Conservation (phyloP, 2,797 vertebrate species). For the Borostomias antarcticus region DNA sequence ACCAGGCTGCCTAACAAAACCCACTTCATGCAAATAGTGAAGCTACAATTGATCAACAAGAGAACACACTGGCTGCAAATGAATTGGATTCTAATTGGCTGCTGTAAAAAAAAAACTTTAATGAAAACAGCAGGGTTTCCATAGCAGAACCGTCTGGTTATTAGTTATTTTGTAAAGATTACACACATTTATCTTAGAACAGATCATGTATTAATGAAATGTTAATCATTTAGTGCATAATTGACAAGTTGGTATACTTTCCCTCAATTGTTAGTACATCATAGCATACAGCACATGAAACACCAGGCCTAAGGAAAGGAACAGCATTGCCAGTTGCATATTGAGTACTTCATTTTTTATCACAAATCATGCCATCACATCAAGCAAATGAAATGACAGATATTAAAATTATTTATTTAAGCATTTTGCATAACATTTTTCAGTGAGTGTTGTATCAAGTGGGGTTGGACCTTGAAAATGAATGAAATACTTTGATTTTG, state of each 20-base stretch:
- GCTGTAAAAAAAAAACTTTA: constrained; percentile 63
- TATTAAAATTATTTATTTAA: too few relatives aligned
- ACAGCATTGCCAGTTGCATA: too few relatives aligned
- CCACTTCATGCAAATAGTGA: constrained; percentile 60
- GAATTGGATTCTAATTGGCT: constrained; percentile 69
- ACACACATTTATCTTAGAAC: constrained; percentile 12
- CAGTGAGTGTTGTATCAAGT: too few relatives aligned
- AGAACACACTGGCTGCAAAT: constrained; percentile 61
- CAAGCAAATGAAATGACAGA: too few relatives aligned
- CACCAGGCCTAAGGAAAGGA: background rate
- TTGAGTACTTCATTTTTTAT: too few relatives aligned
- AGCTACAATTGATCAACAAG: constrained; percentile 61
- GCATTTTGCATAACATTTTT: too few relatives aligned
- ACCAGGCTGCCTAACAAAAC: constrained; percentile 58
- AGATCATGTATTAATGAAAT: constrained; percentile 39
- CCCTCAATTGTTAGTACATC: constrained; percentile 4
- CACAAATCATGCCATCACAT: too few relatives aligned
- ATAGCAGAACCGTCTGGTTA: constrained; percentile 48
- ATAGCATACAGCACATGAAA: constrained; percentile 6
- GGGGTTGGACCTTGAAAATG: too few relatives aligned
- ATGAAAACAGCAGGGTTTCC: constrained; percentile 63
- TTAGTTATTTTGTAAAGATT: constrained; percentile 47
- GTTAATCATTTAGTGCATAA: constrained; percentile 38
- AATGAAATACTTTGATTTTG: too few relatives aligned
- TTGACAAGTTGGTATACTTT: constrained; percentile 3